Base-by-base conservation (phyloP, 1,140 invertebrate species). In the Drosophila triauraria region DNA sequence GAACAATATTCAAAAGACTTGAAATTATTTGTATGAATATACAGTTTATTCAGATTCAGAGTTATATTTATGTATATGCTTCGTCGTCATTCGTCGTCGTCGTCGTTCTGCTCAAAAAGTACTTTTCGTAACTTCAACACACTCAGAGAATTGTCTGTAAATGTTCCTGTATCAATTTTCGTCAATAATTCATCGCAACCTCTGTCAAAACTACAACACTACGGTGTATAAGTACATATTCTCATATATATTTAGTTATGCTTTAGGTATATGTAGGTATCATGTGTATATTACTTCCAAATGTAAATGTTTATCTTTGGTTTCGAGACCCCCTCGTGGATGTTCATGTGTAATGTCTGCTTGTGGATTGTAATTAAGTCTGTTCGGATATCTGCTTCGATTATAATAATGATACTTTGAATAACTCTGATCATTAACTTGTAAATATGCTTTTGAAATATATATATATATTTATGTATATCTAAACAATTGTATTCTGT, bases 91-190 rank as follows among this genome's bases (percentile, higher is more conserved):
- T 30, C 27, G 27, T 30, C 32, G 32, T 90, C 76, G 78, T 85
- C 67, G 58, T 61, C 53, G 53, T 65, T 81, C 63, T 6, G 68
- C 85, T 71, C 74, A 81, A 84, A 87, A 80, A 77, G 54, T 75
- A 48, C 48, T 63, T 43, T 43, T 38, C 63, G 64, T 71, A 82
- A 82, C 80, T 81, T 75, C 83, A 90, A 85, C 78, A 90, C 85
- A 90, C 85, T 90, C 86, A 80, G 85, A 82, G 85, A 90, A 90
- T 79, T 85, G 70, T 82, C 81, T 82, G 85, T 87, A 90, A 91
- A 90, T 79, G 84, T 90, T 91, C 86, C 86, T 90, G 85, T 90
- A 91, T 90, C 85, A 78, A 76, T 83, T 88, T 87, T 87, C 61
- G 67, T 81, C 80, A 80, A 60, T 83, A 80, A 83, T 83, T 74